Base-by-base conservation (phyloP, 2,797 vertebrate genomes). In the Rhinatrema bivittatum region DNA sequence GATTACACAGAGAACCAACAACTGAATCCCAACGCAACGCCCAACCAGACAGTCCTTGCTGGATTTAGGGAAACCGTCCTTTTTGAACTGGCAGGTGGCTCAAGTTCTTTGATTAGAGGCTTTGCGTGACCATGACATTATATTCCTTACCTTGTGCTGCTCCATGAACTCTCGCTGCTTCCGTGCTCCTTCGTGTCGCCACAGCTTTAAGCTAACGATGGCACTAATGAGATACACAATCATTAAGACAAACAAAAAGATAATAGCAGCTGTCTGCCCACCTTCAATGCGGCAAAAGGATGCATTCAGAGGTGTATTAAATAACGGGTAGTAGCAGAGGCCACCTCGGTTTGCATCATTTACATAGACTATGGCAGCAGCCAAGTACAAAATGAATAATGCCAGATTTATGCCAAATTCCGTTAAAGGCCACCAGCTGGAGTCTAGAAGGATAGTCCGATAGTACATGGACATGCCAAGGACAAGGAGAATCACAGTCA, bases 401-500 rank as follows among this genome's bases (percentile, higher is more conserved):
- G 67, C 85, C 29, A 96, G 59, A n/a, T 97, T 98, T 8, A 98
- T 76, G 5, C 72, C 84, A 2, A 97, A 97, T 70, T 99, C 96
- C 0, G 96, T 97, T 35, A 97, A 71, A 2, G 96, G 94, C 96
- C 96, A 98, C 96, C 94, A 99, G 57, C 9, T 66, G 3, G 96
- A 96, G 67, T 97, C 93, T 42, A 99, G 72, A 23, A 99, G 89
- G 53, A 98, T 96, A 12, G 91, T 91, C 25, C 89, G 87, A 65
- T 99, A 99, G 62, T 98, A 99, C 92, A 97, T 91, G 16, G 91
- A 91, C 94, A 98, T 95, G 29, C 95, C 94, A 17, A 99, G 70
- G 10, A 93, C 91, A 5, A 99, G 60, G 8, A 97, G 2, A 1
- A 93, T 93, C 5, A 98, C 71, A 0, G 94, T 98, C 42, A 86